A percentile compares a stretch with the other conserved stretches of the same genome.
phyloP scores from a whole-genome alignment of 2,888 invertebrate species.

The Hypolimnas misippus region DNA sequence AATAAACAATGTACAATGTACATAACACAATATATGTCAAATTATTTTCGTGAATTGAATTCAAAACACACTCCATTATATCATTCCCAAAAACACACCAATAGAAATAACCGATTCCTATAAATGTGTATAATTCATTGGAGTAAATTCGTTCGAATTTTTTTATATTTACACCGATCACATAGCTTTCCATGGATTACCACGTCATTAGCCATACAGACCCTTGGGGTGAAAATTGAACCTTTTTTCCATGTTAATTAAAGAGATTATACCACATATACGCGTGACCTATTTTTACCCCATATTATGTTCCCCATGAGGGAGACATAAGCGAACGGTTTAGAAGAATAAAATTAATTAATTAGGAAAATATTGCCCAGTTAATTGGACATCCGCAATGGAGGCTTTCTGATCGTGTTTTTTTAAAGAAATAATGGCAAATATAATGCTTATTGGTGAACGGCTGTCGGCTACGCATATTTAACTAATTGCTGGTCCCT shows the following conservation, averaged over 20 bases:
- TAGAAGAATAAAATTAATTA: conserved; percentile 53
- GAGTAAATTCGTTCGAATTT: no score
- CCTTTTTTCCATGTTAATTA: conserved; percentile 78
- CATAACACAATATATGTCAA: no score
- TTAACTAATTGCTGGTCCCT: no score
- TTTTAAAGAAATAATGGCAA: background rate
- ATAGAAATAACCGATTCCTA: no score
- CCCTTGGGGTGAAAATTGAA: conserved; percentile 70
- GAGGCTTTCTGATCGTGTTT: conserved; percentile 9
- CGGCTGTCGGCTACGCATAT: no score
- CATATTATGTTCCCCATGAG: conserved; percentile 58
- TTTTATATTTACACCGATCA: conserved; percentile 7
- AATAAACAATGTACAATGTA: no score
- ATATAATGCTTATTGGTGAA: no score
- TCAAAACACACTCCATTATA: no score
- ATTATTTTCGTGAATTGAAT: no score
- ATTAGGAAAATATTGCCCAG: conserved; percentile 29
- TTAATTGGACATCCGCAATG: conserved; percentile 28
- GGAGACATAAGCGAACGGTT: conserved; percentile 60
- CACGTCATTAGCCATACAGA: conserved; percentile 70
- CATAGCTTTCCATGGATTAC: conserved; percentile 57
- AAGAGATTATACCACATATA: conserved; percentile 71
- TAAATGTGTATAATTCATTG: no score
- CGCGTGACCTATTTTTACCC: conserved; percentile 79
- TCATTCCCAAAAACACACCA: no score